Base-by-base conservation (phyloP, 2,888 invertebrate species). In the Epinotia ramella region DNA sequence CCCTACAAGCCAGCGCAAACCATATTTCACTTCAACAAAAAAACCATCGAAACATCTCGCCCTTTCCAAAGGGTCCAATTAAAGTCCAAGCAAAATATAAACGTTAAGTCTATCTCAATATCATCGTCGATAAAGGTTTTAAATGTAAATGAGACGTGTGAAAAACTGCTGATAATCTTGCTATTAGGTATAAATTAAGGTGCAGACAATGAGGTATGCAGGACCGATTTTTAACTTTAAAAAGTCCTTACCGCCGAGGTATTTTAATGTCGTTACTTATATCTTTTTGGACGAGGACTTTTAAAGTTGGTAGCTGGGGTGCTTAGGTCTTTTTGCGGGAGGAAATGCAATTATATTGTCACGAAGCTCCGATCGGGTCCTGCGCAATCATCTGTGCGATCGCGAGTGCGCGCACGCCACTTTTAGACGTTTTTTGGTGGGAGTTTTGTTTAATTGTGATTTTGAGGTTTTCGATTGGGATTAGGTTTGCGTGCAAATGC, bases 291-390 rank as follows among this genome's bases (percentile, higher is more conserved):
- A 6, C n/a, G 11, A 1, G 11, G 9, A 6, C 20, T 24, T 24
- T 67, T 40, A 9, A 6, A 66, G 53, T 16, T 33, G 20, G 24
- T 1, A 12, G n/a, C 9, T 33, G 49, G 16, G 24, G 20, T 13
- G 12, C 16, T 60, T 73, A 73, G 9, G 73, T 53, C 53, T 9
- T 73, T 53, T 68, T 66, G 66, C 67, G 62, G 72, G 84, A 84
- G 88, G 87, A 84, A 84, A 88, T 89, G 91, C 91, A 92, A 91
- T 91, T 92, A 92, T 89, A 88, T 89, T 88, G 84, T 75, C 75
- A 71, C 75, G 74, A 74, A 64, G 80, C 78, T 72, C 80, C 81
- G 81, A 69, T 73, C 83, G 87, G 86, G 86, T 53, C 70, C 46
- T 65, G 70, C 56, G 66, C 79, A 77, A 78, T 79, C 76, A 73